Evolutionary conservation across 2,888 invertebrate species (phyloP).

Genomic region (Epinotia bilunana): DNA sequence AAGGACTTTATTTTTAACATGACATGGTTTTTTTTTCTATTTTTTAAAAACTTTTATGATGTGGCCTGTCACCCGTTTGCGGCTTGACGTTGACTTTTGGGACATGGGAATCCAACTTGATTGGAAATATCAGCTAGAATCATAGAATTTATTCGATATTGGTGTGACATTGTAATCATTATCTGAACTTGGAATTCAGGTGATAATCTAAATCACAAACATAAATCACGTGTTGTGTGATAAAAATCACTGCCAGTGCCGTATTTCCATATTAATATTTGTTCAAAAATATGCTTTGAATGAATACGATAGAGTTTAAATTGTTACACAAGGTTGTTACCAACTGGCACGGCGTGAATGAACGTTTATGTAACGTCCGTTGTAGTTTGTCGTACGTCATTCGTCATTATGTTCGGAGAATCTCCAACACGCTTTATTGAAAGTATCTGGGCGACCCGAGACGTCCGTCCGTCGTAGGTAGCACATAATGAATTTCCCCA

Average conservation of each 20-base stretch:
- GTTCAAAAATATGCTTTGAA: constrained; percentile 19
- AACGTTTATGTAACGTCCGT: constrained; percentile 37
- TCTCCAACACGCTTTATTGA: constrained; percentile 2
- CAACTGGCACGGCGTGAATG: constrained; percentile 14
- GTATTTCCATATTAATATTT: background rate
- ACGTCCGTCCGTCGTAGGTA: too few relatives aligned
- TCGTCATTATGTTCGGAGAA: constrained; percentile 20
- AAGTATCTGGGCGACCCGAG: too few relatives aligned
- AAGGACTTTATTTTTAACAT: too few relatives aligned
- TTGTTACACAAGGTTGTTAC: constrained; percentile 15
- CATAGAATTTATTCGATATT: background rate
- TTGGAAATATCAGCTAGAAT: background rate
- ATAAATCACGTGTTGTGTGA: constrained; percentile 22
- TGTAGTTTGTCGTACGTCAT: constrained; percentile 28
- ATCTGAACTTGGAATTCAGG: constrained; percentile 6
- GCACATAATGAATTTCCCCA: background rate
- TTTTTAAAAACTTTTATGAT: too few relatives aligned
- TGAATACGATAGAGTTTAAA: constrained; percentile 17
- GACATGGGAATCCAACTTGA: background rate
- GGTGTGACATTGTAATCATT: background rate
- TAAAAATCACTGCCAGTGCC: constrained; percentile 9
- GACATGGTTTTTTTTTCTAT: too few relatives aligned
- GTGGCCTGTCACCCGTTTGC: too few relatives aligned
- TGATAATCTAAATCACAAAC: constrained; percentile 26
- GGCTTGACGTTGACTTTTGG: too few relatives aligned